Evolutionary conservation across 1,140 invertebrate species (phyloP).

Genomic region (Papilio polyxenes): DNA sequence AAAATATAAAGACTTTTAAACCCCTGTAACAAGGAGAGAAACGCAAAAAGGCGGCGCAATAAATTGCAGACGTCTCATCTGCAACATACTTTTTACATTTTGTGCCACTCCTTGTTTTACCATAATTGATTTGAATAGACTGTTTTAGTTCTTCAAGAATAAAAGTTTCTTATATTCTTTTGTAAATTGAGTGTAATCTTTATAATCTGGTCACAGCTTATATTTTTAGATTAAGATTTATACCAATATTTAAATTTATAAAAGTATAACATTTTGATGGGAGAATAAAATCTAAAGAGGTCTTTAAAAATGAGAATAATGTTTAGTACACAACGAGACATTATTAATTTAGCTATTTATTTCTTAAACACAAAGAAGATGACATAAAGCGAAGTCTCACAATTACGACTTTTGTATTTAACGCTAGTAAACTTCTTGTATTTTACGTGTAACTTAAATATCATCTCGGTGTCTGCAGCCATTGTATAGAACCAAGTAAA

Average conservation of each 20-base stretch:
- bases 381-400: neutral
- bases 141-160: neutral
- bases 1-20: conserved; percentile 9
- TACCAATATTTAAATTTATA: neutral
- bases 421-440: no score
- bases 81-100: conserved; percentile 27
- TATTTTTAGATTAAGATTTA: no score
- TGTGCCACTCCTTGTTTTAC: conserved; percentile 7
- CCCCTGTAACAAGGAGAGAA: conserved; percentile 4
- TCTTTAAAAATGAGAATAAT: no score
- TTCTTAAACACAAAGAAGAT: neutral
- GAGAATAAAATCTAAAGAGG: neutral
- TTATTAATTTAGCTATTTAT: neutral
- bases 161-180: neutral
- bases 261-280: neutral
- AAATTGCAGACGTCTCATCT: conserved; percentile 20
- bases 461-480: neutral
- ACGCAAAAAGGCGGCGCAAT: conserved; percentile 21
- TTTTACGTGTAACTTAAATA: neutral
- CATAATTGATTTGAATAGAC: conserved; percentile 17
- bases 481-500: neutral
- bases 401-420: neutral
- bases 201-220: neutral
- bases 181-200: neutral
- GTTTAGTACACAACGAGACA: no score